phyloP scores from a whole-genome alignment of 1,140 invertebrate genomes.

The Dendrolimus punctatus region DNA sequence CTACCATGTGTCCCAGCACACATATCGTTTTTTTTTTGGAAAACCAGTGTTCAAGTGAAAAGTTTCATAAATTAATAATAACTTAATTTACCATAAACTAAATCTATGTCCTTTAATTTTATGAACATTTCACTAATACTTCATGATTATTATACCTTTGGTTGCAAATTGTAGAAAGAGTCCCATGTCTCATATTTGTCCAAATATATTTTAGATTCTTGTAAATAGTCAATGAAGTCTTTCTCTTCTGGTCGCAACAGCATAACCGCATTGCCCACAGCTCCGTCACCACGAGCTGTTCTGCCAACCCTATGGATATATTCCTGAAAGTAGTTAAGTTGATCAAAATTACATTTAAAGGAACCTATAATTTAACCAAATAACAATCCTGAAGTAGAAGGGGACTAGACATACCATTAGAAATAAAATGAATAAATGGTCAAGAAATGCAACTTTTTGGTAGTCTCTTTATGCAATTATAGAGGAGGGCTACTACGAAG shows the following conservation, averaged over 20 bases:
- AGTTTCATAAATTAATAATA: too few relatives aligned
- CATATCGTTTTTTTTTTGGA: too few relatives aligned
- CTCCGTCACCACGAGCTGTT: constrained; percentile 93
- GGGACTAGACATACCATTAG: too few relatives aligned
- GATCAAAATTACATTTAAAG: neutral
- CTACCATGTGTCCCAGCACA: too few relatives aligned
- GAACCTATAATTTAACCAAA: neutral
- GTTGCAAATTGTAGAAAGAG: constrained; percentile 41
- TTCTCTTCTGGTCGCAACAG: constrained; percentile 91
- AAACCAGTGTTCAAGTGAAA: too few relatives aligned
- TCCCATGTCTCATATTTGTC: constrained; percentile 59
- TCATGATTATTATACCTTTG: constrained; percentile 31
- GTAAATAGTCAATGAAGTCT: constrained; percentile 89
- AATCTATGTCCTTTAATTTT: too few relatives aligned
- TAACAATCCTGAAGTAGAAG: neutral
- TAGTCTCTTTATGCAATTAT: too few relatives aligned
- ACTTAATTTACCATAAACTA: too few relatives aligned
- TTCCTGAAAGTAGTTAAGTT: constrained; percentile 72
- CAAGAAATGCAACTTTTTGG: too few relatives aligned
- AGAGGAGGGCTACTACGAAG: too few relatives aligned
- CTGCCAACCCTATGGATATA: constrained; percentile 92
- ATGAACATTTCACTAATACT: neutral
- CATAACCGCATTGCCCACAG: constrained; percentile 88
- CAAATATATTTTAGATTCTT: constrained; percentile 86
- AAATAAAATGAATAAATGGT: too few relatives aligned